These are phyloP conservation scores for Scaptomyza montana DNA, from an alignment of 1,140 invertebrate genomes.

Conservation along the genomic window DNA sequence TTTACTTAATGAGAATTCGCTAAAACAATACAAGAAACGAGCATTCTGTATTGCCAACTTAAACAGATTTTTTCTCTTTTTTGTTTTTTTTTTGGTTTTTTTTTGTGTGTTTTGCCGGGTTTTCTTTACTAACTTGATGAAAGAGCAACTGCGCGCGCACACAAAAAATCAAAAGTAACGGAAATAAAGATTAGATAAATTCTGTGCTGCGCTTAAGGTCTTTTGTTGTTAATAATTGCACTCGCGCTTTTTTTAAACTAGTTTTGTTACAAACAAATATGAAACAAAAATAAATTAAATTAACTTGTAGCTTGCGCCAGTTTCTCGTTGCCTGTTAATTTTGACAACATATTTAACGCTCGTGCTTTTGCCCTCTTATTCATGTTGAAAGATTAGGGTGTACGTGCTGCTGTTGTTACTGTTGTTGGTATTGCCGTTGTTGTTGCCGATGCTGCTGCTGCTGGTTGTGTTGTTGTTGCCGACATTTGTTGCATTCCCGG, in stretches of 20 bases:
- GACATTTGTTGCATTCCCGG: conserved; percentile 6
- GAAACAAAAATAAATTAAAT: conserved; percentile 13
- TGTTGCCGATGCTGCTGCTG: conserved; percentile 20
- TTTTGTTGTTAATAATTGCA: conserved; percentile 9
- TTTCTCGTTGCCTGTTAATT: conserved; percentile 32
- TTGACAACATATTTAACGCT: conserved; percentile 50
- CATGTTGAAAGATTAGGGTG: conserved; percentile 75
- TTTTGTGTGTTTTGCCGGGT: background rate
- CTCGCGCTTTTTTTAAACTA: conserved; percentile 6
- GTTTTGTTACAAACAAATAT: conserved; percentile 8
- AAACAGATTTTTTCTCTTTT: conserved; percentile 26
- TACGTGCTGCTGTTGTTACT: conserved; percentile 67
- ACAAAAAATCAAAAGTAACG: background rate
- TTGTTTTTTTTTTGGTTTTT: background rate
- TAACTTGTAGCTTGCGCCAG: conserved; percentile 43
- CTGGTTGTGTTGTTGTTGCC: conserved; percentile 19
- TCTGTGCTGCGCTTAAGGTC: conserved; percentile 20
- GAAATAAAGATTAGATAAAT: conserved; percentile 5
- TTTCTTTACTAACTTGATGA: conserved; percentile 20
- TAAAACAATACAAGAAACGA: conserved; percentile 65
- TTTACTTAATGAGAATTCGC: conserved; percentile 69
- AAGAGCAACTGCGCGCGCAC: conserved; percentile 13
- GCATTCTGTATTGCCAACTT: conserved; percentile 64
- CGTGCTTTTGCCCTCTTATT: conserved; percentile 41
- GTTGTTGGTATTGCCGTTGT: conserved; percentile 32